Evolutionary conservation across 2,113 vertebrate species (phyloP), one percentile per base, ranked within the genome.

Genomic region (Origma solitaria): DNA sequence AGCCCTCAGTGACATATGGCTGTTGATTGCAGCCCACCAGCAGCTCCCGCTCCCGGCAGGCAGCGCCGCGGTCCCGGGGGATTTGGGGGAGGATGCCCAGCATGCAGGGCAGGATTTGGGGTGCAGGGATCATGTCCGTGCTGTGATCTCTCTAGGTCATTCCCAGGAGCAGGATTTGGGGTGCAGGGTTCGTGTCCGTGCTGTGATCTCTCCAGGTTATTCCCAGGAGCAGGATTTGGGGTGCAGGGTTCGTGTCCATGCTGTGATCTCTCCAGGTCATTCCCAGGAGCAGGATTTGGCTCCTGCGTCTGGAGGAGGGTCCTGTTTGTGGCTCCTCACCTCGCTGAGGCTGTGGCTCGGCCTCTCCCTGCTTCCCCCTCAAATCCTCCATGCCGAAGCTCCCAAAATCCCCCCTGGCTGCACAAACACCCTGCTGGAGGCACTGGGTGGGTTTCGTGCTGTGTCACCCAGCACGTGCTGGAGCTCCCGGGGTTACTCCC

Each of bases 11-110:
- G 93, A 92, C 94, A 94, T 88, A 96, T 60, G 94, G 95, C 93
- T 95, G 91, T 23, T 95, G 94, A 83, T 93, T 6, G 44, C 96
- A 96, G 90, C 96, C 96, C 96, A 94, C 95, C 92, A 40, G 79
- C 92, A 66, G 95, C 94, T 90, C 94, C 95, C 6, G 78, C 82
- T 96, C 85, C 40, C 5, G 7, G 15, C 66, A 84, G 50, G 49
- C 90, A 65, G 78, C 24, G 3, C 78, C 13, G 11, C 33, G 15
- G 5, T 17, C 89, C 79, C 1, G 1, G 33, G 53, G 84, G 68
- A 11, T 38, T 44, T 21, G 83, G 89, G 80, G 79, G 56, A 10
- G 76, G 86, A 14, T 76, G 66, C 51, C 49, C 57, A 3, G 57
- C 64, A 22, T 2, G n/a, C 13, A 31, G 62, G 65, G 51, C 65